Evolutionary conservation across 2,113 vertebrate genomes (phyloP), one percentile per base, ranked within the genome.

Genomic region (Macquaria australasica): DNA sequence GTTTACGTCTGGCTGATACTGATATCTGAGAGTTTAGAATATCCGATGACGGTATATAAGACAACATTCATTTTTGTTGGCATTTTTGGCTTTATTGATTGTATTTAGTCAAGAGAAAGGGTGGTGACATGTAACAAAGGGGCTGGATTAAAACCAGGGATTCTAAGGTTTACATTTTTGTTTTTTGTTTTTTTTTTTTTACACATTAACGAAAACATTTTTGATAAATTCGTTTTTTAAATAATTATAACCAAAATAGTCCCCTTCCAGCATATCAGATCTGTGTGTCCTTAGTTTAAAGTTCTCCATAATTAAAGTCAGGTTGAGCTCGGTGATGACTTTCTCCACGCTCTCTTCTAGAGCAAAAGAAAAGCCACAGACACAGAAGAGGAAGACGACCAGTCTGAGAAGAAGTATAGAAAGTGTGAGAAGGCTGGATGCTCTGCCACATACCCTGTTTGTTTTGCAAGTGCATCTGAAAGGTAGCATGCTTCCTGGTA

Each of bases 361-460:
- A 96, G 96, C 39, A 98, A 98, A 94, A 97, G 96, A 88, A 99
- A 99, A 93, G 95, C 96, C 0, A 95, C 96, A 31, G 96, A 97
- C 64, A 90, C 95, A 0, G 98, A 98, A 58, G 98, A 99, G 70
- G 98, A 99, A 43, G 98, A 99, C 10, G 97, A 98, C 23, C 96
- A 95, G 0, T 95, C 96, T 1, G 98, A 99, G 94, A 99, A 99
- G 94, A 99, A 98, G 91, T 99, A 98, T 0, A 96, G 98, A n/a
- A 98, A 98, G 73, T 99, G 98, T 93, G 98, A 99, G 89, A 99
- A 99, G 94, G 97, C 98, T 0, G 98, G 98, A 55, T 99, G 98
- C 58, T 97, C 97, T 0, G 97, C 97, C 14, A 93, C 96, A 0
- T 99, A 98, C 83, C 98, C 98, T 0, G 98, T 99, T 90, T 99